phyloP scores from a whole-genome alignment of 2,888 invertebrate species.

The Agrochola macilenta region DNA sequence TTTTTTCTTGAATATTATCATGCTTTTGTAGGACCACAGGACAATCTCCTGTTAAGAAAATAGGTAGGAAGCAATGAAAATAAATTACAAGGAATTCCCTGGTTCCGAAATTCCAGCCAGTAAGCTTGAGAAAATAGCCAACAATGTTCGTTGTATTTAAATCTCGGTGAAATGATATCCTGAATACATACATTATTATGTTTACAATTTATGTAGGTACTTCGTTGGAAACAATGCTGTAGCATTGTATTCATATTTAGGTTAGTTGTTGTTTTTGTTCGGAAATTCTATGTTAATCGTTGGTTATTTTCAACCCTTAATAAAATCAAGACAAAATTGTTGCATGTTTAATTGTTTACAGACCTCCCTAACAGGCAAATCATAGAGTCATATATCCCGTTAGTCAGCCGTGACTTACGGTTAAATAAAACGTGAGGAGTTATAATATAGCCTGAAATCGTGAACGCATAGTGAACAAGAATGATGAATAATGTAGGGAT shows the following conservation, averaged over 20 bases:
- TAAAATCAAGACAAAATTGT: too few relatives aligned
- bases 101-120: conserved; percentile 21
- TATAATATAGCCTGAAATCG: background rate
- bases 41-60: conserved; percentile 21
- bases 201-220: background rate
- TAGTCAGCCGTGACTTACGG: background rate
- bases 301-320: background rate
- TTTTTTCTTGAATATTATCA: conserved; percentile 6
- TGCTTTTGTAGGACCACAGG: conserved; percentile 27
- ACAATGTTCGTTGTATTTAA: conserved; percentile 42
- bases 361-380: too few relatives aligned
- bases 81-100: conserved; percentile 40
- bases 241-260: conserved; percentile 19
- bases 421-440: background rate
- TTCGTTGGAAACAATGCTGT: background rate
- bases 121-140: conserved; percentile 18
- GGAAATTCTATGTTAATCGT: background rate
- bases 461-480: too few relatives aligned
- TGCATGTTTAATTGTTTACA: background rate
- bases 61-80: conserved; percentile 46
- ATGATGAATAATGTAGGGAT: too few relatives aligned
- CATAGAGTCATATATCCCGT: too few relatives aligned
- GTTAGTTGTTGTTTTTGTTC: background rate
- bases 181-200: conserved; percentile 19
- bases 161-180: conserved; percentile 19